phyloP scores from a whole-genome alignment of 2,797 vertebrate genomes.

The Cuniculus paca region DNA sequence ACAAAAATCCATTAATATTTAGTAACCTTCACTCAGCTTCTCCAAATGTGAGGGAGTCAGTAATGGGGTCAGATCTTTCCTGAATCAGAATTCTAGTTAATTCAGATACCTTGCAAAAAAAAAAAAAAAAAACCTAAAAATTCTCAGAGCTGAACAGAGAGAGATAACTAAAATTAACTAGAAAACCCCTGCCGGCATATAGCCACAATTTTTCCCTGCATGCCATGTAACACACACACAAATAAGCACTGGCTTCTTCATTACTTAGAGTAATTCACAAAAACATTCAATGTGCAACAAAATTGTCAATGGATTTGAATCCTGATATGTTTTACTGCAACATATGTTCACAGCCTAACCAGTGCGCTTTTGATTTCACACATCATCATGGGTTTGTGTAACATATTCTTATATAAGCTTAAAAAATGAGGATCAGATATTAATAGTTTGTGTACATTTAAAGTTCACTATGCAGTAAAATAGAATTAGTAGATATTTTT shows the following conservation, averaged over 20 bases:
- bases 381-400: background rate
- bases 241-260: slow-evolving; percentile 2
- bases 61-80: slow-evolving; percentile 13
- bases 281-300: background rate
- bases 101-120: background rate
- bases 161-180: background rate
- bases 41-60: slow-evolving; percentile 10
- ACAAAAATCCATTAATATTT: slow-evolving; percentile 64
- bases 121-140: background rate
- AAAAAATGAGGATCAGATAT: background rate
- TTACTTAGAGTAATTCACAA: slow-evolving; percentile 50
- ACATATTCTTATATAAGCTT: background rate
- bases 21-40: background rate
- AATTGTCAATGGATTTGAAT: slow-evolving; percentile 33
- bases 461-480: slow-evolving; percentile 44
- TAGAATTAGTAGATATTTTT: slow-evolving; percentile 1
- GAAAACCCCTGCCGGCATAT: background rate
- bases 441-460: slow-evolving; percentile 17
- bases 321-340: background rate
- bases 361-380: background rate
- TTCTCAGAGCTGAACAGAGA: background rate
- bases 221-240: background rate
- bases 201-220: background rate
- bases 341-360: background rate
- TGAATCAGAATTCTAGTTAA: slow-evolving; percentile 62